Conservation (phyloP, 2,113 vertebrate species). For the Thomomys bottae region DNA sequence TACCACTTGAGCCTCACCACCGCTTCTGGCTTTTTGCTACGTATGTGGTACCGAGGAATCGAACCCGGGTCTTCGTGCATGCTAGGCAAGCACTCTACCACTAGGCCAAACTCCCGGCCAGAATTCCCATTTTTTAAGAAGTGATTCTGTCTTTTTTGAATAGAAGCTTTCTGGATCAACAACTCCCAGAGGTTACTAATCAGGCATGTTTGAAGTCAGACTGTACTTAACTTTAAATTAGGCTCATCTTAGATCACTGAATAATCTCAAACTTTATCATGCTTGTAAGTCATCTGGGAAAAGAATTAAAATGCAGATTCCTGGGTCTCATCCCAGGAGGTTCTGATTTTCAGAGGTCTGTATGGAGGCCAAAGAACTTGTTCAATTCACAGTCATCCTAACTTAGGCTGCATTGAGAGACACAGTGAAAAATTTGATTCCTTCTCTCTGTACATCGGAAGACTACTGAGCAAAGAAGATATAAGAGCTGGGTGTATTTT, state of each 20-base stretch:
- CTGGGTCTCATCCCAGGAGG: not conserved
- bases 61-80: no score
- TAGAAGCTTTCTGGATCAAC: not conserved
- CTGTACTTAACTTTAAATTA: not conserved
- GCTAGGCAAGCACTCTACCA: no score
- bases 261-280: not conserved
- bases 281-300: not conserved
- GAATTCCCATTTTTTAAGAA: not conserved
- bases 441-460: slow-evolving; percentile 33
- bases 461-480: not conserved
- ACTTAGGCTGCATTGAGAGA: not conserved
- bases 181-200: not conserved
- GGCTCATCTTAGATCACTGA: not conserved
- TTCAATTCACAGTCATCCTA: slow-evolving; percentile 10
- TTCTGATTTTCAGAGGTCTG: not conserved
- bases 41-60: no score
- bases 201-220: not conserved
- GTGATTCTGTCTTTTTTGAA: not conserved
- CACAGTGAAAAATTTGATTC: slow-evolving; percentile 6
- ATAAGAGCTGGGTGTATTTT: not conserved
- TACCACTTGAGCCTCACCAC: no score
- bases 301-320: not conserved
- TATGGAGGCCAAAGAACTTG: not conserved
- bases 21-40: no score
- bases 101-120: no score